A percentile compares a stretch with the other conserved stretches of the same genome.
These are phyloP conservation scores for Nysson spinosus DNA, from an alignment of 2,888 invertebrate genomes.

Conservation along the genomic window DNA sequence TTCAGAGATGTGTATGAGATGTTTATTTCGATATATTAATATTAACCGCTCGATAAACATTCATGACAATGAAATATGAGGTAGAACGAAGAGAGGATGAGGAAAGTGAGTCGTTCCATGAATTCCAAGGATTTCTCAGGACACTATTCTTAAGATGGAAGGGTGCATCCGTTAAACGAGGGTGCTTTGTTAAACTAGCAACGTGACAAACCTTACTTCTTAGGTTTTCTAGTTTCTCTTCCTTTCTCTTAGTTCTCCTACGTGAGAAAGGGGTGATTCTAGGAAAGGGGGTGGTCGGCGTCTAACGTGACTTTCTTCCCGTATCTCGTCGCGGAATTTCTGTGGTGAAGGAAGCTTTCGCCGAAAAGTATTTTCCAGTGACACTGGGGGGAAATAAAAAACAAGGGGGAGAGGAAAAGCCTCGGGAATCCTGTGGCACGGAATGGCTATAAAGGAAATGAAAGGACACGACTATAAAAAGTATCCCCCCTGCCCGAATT, in stretches of 20 bases:
- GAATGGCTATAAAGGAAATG: background rate
- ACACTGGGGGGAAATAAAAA: constrained; percentile 8
- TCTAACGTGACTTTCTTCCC: background rate
- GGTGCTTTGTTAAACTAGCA: constrained; percentile 49
- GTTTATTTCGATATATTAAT: too few species aligned
- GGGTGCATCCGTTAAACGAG: constrained; percentile 35
- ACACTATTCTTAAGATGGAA: constrained; percentile 11
- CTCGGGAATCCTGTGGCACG: constrained; percentile 21
- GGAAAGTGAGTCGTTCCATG: constrained; percentile 32
- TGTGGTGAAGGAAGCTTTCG: background rate
- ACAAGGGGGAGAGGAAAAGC: constrained; percentile 31
- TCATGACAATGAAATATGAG: too few species aligned
- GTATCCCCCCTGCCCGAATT: too few species aligned
- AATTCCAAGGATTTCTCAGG: constrained; percentile 41
- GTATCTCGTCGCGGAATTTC: too few species aligned
- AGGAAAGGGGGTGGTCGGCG: too few species aligned
- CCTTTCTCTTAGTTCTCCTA: background rate
- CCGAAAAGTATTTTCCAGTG: background rate
- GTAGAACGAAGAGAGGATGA: too few species aligned
- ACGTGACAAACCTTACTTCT: constrained; percentile 52
- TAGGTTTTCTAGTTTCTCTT: constrained; percentile 26
- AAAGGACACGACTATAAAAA: background rate
- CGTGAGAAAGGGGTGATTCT: background rate
- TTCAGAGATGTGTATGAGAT: too few species aligned
- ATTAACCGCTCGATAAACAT: too few species aligned